These are phyloP conservation scores for Bungarus multicinctus DNA, from an alignment of 2,113 vertebrate species.

Conservation along the genomic window DNA sequence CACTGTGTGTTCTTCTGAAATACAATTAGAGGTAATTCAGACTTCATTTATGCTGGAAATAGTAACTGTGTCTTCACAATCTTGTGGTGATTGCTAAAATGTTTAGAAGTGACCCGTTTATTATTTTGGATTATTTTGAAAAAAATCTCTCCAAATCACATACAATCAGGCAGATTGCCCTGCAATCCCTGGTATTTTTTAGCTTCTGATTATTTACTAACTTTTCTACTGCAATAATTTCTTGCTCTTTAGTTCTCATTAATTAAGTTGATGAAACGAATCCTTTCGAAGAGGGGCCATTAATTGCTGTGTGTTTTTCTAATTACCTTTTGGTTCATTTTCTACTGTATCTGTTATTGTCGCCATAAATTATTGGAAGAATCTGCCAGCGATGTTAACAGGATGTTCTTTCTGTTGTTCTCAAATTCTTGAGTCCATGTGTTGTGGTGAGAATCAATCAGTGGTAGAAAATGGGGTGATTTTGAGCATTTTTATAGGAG, in stretches of 20 bases:
- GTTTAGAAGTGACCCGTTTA: neutral
- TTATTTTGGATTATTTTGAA: neutral
- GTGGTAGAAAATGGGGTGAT: neutral
- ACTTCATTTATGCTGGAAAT: neutral
- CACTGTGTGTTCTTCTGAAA: neutral
- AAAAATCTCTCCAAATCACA: neutral
- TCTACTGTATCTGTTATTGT: neutral
- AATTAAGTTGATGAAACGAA: neutral
- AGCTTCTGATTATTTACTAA: neutral
- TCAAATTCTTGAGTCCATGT: neutral
- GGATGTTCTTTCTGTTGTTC: neutral
- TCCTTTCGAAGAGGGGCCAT: neutral
- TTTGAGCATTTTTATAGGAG: neutral
- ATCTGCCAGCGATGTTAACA: neutral
- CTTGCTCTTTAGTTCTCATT: neutral
- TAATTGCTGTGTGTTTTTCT: neutral
- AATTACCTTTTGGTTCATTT: neutral
- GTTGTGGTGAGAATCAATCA: neutral
- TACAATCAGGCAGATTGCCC: neutral
- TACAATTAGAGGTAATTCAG: constrained; percentile 1
- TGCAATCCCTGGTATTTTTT: neutral
- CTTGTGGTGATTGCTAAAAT: neutral
- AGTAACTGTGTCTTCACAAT: constrained; percentile 1
- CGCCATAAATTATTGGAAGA: neutral
- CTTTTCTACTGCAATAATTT: neutral